Evolutionary conservation across 1,140 invertebrate genomes (phyloP), one percentile per base, ranked within the genome.

Genomic region (Nephotettix cincticeps): DNA sequence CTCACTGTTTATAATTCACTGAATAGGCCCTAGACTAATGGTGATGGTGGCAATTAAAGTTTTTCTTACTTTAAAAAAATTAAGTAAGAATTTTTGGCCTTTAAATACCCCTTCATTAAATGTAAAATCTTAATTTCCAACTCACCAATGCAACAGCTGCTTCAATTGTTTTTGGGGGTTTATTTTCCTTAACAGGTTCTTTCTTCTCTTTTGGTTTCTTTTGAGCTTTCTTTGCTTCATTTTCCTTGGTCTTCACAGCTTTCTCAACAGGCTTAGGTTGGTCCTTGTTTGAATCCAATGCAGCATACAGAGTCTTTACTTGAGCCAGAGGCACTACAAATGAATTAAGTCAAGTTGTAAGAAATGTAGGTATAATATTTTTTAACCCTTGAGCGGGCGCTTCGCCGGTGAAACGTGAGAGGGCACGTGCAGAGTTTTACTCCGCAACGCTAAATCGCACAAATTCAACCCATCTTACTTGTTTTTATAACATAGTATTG

Each of bases 111-210:
- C 9, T 11, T 43, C 9, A 43, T n/a, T 43, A 43, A n/a, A 43
- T 43, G 40, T 43, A n/a, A 9, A n/a, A n/a, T n/a, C n/a, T n/a
- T n/a, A n/a, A n/a, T 4, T 25, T 4, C 4, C 17, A 65, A 80
- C 82, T 81, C 83, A 90, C 88, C 69, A 77, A 75, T 79, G 86
- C 84, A 40, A 91, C 78, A 25, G 88, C 88, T 77, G 84, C 86
- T 77, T 90, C 89, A 56, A 91, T 81, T 32, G 85, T 86, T 80
- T 90, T 91, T 23, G 87, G 86, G 66, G 81, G 81, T 77, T 90
- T 89, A 23, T n/a, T 61, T 71, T 81, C 79, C 71, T 82, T 84
- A 11, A 78, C 75, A 47, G 78, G 75, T 23, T 82, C 81, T 68
- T 81, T 82, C 75, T 70, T 75, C n/a, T 70, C 74, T 30, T 80